Base-by-base conservation (phyloP, 2,888 invertebrate species). In the Silvanus unidentatus region DNA sequence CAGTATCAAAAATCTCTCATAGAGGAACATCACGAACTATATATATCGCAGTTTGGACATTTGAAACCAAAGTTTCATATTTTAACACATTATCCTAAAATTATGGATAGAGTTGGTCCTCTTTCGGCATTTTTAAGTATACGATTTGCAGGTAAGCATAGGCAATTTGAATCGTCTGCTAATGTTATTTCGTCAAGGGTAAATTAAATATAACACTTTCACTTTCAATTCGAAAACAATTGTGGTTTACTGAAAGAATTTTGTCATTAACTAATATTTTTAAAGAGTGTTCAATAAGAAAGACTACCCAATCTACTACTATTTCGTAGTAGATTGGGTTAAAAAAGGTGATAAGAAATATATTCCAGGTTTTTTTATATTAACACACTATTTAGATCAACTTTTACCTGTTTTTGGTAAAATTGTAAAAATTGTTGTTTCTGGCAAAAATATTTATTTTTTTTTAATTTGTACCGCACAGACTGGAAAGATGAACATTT, bases 71-170 rank as follows among this genome's bases (percentile, higher is more conserved):
- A 37, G 15, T n/a, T 6, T 16, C 37, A 37, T 37, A 15, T 37
- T 37, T 16, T 37, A 37, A 16, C 15, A 6, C 37, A 37, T 37
- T 37, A 37, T 16, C 37, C 37, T 15, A 13, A 39, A 36, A 39
- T 56, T 6, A 40, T 47, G 1, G 14, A 16, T 2, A 30, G 11
- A 3, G 5, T 41, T 14, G 47, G 47, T 16, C 44, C 47, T 15
- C 11, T 47, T 2, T 16, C 27, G 2, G 4, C 32, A 6, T 1
- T 44, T 11, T 47, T 49, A 44, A 13, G 39, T 45, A 51, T 49
- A 42, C 28, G 42, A 44, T 55, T 37, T 40, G 53, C 53, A 44
- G 45, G 46, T 4, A 54, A 52, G 42, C 53, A 55, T 38, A 45
- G 44, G 35, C 10, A 9, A 42, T 47, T 16, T 43, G 50, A 11